Percentiles rank a stretch among this genome's conserved stretches.
Conservation (phyloP, 2,888 invertebrate species). For the Scaptomyza cyrtandrae region DNA sequence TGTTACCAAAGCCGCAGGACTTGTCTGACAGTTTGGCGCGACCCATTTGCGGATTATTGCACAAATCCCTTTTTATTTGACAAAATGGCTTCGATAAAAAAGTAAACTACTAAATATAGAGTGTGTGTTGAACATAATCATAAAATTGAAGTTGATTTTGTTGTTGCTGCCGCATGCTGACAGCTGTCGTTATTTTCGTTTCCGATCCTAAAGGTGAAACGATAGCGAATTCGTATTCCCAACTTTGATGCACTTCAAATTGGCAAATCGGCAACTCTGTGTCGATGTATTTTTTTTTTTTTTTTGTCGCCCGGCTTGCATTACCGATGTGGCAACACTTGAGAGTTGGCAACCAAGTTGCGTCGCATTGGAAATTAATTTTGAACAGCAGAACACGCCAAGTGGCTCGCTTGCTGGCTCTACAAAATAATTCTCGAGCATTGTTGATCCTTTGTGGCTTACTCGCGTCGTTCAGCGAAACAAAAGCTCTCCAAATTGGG, state of each 20-base stretch:
- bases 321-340: slow-evolving; percentile 46
- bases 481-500: slow-evolving; percentile 79
- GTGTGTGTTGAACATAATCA: slow-evolving; percentile 44
- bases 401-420: slow-evolving; percentile 62
- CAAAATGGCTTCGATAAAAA: slow-evolving; percentile 77
- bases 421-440: slow-evolving; percentile 74
- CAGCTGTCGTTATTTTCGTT: slow-evolving; percentile 60
- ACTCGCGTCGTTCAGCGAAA: slow-evolving; percentile 72
- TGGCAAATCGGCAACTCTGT: slow-evolving; percentile 38
- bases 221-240: background rate
- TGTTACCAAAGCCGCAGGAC: slow-evolving; percentile 64
- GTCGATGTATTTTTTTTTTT: slow-evolving; percentile 26
- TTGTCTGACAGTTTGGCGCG: slow-evolving; percentile 36
- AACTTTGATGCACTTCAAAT: slow-evolving; percentile 29
- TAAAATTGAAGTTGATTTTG: slow-evolving; percentile 73
- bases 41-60: slow-evolving; percentile 73
- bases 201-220: slow-evolving; percentile 32
- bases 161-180: slow-evolving; percentile 57
- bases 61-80: slow-evolving; percentile 74
- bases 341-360: slow-evolving; percentile 66
- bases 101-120: slow-evolving; percentile 15
- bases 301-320: slow-evolving; percentile 27
- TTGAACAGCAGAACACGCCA: slow-evolving; percentile 30
- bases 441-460: slow-evolving; percentile 80
- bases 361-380: slow-evolving; percentile 67